Conservation (phyloP, 1,140 invertebrate species). For the Drosophila nasuta region DNA sequence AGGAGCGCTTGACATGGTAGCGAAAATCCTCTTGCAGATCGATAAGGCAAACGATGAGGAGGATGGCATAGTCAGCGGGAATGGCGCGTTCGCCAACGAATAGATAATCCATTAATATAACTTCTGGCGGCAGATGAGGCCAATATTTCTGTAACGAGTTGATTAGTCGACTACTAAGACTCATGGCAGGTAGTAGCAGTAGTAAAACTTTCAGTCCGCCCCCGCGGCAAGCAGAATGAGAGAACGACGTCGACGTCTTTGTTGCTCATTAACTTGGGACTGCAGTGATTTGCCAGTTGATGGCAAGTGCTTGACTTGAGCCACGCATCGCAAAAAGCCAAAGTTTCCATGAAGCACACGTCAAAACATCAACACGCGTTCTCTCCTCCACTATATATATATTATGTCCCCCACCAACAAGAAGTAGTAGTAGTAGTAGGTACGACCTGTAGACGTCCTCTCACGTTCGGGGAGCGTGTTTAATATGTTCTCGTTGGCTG, state of each 20-base stretch:
- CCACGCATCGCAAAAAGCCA: slow-evolving; percentile 44
- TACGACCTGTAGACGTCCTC: slow-evolving; percentile 39
- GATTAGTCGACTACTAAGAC: slow-evolving; percentile 50
- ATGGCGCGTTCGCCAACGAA: slow-evolving; percentile 70
- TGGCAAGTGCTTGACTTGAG: slow-evolving; percentile 62
- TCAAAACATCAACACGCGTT: slow-evolving; percentile 81
- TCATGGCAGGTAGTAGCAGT: slow-evolving; percentile 43
- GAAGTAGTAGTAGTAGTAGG: background rate
- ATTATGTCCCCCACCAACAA: background rate
- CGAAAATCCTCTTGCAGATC: slow-evolving; percentile 84
- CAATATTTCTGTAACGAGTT: slow-evolving; percentile 81
- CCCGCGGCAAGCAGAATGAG: background rate
- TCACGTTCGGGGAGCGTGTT: slow-evolving; percentile 60
- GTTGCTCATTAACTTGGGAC: slow-evolving; percentile 68
- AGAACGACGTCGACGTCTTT: slow-evolving; percentile 8
- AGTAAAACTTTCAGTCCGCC: slow-evolving; percentile 43
- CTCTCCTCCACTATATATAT: background rate
- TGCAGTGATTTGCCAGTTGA: slow-evolving; percentile 69
- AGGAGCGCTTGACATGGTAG: slow-evolving; percentile 76
- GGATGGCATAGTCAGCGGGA: slow-evolving; percentile 67
- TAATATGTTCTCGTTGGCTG: slow-evolving; percentile 75
- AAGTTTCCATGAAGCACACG: slow-evolving; percentile 71
- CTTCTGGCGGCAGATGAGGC: slow-evolving; percentile 78
- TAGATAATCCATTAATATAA: slow-evolving; percentile 84
- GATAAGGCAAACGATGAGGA: slow-evolving; percentile 79